A percentile compares a stretch with the other conserved stretches of the same genome.
phyloP scores from a whole-genome alignment of 1,140 invertebrate genomes.

The Trichonephila inaurata region DNA sequence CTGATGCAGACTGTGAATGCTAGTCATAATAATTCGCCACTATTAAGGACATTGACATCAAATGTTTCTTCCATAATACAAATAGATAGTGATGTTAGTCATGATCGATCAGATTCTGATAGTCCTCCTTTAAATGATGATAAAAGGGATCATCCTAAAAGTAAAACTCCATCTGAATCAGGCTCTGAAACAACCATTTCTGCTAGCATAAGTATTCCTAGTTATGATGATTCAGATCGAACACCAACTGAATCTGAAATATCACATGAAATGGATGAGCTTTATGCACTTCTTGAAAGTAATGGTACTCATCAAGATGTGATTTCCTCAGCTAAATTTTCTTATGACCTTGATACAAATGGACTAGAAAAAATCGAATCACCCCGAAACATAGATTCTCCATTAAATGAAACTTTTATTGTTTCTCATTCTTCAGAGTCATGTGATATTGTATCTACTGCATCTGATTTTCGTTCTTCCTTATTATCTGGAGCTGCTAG shows the following conservation, averaged over 20 bases:
- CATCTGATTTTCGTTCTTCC: slow-evolving; percentile 38
- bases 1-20: slow-evolving; percentile 95
- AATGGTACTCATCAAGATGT: slow-evolving; percentile 57
- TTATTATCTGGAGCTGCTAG: slow-evolving; percentile 66
- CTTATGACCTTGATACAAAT: slow-evolving; percentile 57
- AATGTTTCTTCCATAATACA: slow-evolving; percentile 35
- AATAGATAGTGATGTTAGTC: slow-evolving; percentile 56
- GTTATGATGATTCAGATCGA: slow-evolving; percentile 78
- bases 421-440: slow-evolving; percentile 53
- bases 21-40: slow-evolving; percentile 77
- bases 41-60: slow-evolving; percentile 36
- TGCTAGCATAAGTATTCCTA: slow-evolving; percentile 77
- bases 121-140: slow-evolving; percentile 63
- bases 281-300: slow-evolving; percentile 74
- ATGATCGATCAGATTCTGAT: slow-evolving; percentile 73
- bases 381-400: slow-evolving; percentile 42
- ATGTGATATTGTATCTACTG: slow-evolving; percentile 10
- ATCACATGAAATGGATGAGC: slow-evolving; percentile 78
- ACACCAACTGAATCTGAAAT: slow-evolving; percentile 77
- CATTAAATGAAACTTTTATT: slow-evolving; percentile 52
- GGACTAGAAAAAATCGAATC: slow-evolving; percentile 21
- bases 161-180: slow-evolving; percentile 76
- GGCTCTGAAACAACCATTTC: slow-evolving; percentile 77
- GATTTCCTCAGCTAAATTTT: slow-evolving; percentile 49
- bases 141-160: slow-evolving; percentile 64